Base-by-base conservation (phyloP, 2,797 vertebrate species). In the Lycodopsis pacificus region DNA sequence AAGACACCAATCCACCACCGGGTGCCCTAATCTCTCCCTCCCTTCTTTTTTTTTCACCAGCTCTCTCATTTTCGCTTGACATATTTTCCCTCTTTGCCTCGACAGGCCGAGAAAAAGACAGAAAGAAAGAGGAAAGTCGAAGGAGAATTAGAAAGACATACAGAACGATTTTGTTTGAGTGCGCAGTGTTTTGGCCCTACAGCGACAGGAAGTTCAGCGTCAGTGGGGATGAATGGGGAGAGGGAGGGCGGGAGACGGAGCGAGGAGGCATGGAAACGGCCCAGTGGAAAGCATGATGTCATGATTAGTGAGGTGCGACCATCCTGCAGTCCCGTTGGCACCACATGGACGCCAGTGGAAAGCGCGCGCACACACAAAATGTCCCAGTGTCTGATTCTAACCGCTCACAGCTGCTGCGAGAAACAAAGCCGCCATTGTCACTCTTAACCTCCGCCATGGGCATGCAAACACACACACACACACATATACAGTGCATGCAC, bases 221-320 rank as follows among this genome's bases (percentile, higher is more conserved):
- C 80, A 83, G 78, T 68, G 40, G 83, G 81, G 84, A 81, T 76
- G 65, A 89, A 88, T 77, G 65, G 56, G 22, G 64, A 57, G 83
- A 65, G 76, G 22, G 85, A 67, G 81, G 76, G 72, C 58, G 63
- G 78, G 83, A 79, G 73, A 81, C 64, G 77, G 79, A 79, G 82
- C 56, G 83, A 77, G 83, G 65, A 80, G 81, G 56, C 87, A 88
- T 85, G 85, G 82, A 84, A 81, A 84, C 53, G 68, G 76, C 81
- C 80, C 88, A 88, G 87, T 91, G 92, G 89, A 93, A 93, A 93
- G 73, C 86, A 90, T 94, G 93, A 94, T 92, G 91, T 93, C 93
- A 93, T 92, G 87, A 92, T 92, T 88, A 92, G 89, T 86, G 91
- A 93, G 85, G 90, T 93, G 92, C 82, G 51, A 92, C 91, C 87